These are phyloP conservation scores for Picathartes gymnocephalus DNA, from an alignment of 2,113 vertebrate species.

Conservation along the genomic window DNA sequence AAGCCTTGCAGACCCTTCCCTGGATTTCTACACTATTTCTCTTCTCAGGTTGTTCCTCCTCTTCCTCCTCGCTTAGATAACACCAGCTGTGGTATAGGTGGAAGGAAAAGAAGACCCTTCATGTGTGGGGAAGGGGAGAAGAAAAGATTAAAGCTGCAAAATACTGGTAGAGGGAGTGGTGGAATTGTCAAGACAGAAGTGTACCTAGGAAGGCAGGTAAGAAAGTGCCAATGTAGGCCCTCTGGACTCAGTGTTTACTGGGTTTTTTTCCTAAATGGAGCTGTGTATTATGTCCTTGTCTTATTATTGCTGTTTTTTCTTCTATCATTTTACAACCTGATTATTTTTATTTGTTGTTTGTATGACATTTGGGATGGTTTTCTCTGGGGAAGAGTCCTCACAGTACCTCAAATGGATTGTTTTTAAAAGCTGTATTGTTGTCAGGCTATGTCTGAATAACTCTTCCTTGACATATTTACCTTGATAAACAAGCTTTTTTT, in stretches of 20 bases:
- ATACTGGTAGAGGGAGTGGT: neutral
- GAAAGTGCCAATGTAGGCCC: neutral
- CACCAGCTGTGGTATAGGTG: neutral
- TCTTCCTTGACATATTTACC: slow-evolving; percentile 38
- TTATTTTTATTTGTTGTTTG: slow-evolving; percentile 3
- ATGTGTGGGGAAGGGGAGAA: neutral
- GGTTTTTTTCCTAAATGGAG: neutral
- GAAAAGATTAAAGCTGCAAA: neutral
- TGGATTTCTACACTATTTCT: neutral
- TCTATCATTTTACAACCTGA: neutral
- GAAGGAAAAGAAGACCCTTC: neutral
- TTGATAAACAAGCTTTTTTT: slow-evolving; percentile 27
- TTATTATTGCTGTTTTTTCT: neutral
- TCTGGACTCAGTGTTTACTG: neutral
- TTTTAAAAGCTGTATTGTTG: slow-evolving; percentile 39
- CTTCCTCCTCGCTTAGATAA: neutral
- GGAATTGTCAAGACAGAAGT: neutral
- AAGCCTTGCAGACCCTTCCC: neutral
- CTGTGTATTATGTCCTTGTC: neutral
- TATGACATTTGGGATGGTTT: neutral
- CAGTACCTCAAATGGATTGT: neutral
- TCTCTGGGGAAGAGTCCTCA: slow-evolving; percentile 19
- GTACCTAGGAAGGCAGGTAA: neutral
- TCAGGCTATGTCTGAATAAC: neutral
- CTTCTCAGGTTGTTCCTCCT: neutral